These are phyloP conservation scores for Nibea albiflora DNA, from an alignment of 2,113 vertebrate species.

Conservation along the genomic window DNA sequence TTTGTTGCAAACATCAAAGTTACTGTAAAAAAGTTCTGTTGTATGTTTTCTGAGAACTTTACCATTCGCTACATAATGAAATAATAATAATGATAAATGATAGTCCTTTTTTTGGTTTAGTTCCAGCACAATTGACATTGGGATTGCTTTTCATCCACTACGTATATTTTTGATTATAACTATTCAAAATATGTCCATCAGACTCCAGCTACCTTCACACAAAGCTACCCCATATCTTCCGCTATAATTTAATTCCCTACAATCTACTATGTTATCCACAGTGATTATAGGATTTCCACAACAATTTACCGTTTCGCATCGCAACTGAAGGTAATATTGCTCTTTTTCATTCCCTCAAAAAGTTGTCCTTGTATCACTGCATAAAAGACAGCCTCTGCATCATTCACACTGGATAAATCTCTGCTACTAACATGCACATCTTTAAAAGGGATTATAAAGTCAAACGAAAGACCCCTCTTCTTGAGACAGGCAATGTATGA, in stretches of 20 bases:
- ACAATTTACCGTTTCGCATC: conserved; percentile 4
- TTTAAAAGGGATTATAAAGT: conserved; percentile 77
- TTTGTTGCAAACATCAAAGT: conserved; percentile 2
- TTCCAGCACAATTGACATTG: background rate
- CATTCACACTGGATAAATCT: conserved; percentile 57
- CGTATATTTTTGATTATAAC: background rate
- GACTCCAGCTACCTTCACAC: background rate
- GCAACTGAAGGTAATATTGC: background rate
- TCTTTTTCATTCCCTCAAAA: conserved; percentile 38
- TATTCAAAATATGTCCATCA: background rate
- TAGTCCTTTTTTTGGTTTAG: background rate
- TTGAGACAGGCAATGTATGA: conserved; percentile 68
- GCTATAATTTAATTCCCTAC: background rate
- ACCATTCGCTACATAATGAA: background rate
- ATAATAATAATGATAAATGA: no score
- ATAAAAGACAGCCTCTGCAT: conserved; percentile 9
- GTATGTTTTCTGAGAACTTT: background rate
- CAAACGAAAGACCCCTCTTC: conserved; percentile 62
- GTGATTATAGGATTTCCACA: conserved; percentile 1
- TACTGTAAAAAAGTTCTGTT: background rate
- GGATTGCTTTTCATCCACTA: background rate
- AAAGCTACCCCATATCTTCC: background rate
- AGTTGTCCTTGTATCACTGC: conserved; percentile 26
- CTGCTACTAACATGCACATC: conserved; percentile 63
- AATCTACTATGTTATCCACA: background rate